These are phyloP conservation scores for Harlomillsia oculata DNA, from an alignment of 1,140 invertebrate genomes.

Conservation along the genomic window DNA sequence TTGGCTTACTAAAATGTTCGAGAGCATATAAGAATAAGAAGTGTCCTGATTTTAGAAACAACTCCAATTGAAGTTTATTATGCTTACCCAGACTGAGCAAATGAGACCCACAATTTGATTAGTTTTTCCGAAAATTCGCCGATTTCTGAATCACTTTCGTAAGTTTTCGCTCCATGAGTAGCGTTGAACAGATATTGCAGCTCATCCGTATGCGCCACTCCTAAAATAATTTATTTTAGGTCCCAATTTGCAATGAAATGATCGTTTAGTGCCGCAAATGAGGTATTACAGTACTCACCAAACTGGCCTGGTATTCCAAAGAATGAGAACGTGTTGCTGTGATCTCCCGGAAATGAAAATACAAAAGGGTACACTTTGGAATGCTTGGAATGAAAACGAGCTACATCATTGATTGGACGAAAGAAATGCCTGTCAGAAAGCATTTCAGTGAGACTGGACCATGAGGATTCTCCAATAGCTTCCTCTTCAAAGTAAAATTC, in stretches of 20 bases:
- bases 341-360: slow-evolving; percentile 16
- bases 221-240: too few species aligned
- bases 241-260: too few species aligned
- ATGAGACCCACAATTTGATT: slow-evolving; percentile 16
- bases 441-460: slow-evolving; percentile 17
- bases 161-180: neutral
- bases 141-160: neutral
- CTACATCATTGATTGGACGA: slow-evolving; percentile 1
- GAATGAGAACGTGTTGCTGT: neutral
- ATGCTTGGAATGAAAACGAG: neutral
- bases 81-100: slow-evolving; percentile 7
- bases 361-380: slow-evolving; percentile 18
- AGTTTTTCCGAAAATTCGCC: slow-evolving; percentile 10
- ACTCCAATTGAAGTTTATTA: neutral
- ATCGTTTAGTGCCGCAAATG: too few species aligned
- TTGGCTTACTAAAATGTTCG: slow-evolving; percentile 7
- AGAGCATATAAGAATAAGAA: neutral
- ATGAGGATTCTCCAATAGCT: slow-evolving; percentile 1
- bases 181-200: slow-evolving; percentile 19
- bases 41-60: neutral
- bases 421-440: slow-evolving; percentile 19
- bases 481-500: slow-evolving; percentile 15
- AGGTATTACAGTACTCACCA: neutral
- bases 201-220: slow-evolving; percentile 14
- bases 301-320: neutral